These are phyloP conservation scores for Diogma glabrata DNA, from an alignment of 2,888 invertebrate genomes.

Conservation along the genomic window DNA sequence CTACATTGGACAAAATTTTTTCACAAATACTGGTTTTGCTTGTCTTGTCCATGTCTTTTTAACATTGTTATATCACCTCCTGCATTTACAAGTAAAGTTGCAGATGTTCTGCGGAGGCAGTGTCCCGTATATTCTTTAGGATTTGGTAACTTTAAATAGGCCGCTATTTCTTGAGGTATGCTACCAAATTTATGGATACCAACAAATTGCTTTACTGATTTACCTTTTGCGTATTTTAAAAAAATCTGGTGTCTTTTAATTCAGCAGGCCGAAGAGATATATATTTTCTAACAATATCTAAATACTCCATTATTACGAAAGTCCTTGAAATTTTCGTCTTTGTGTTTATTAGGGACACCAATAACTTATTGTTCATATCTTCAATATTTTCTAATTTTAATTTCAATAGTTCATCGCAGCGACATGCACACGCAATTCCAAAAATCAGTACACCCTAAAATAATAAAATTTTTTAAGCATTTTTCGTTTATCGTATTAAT, in stretches of 20 bases:
- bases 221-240: constrained; percentile 1
- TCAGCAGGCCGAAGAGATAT: too few species aligned
- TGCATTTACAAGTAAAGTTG: background rate
- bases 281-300: too few species aligned
- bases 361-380: too few species aligned
- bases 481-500: background rate
- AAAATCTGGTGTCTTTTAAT: too few species aligned
- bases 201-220: background rate
- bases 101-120: background rate
- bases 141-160: constrained; percentile 1
- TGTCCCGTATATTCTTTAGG: background rate
- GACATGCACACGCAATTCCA: background rate
- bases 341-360: too few species aligned
- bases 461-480: background rate
- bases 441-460: background rate
- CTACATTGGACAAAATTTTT: too few species aligned
- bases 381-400: too few species aligned
- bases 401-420: background rate
- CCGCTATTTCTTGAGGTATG: background rate
- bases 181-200: constrained; percentile 2
- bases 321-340: too few species aligned
- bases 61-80: background rate
- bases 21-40: too few species aligned
- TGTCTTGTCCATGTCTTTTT: background rate
- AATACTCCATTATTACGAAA: too few species aligned